Evolutionary conservation across 1,140 invertebrate genomes (phyloP), one percentile per base, ranked within the genome.

Genomic region (Zaprionus lachaisei): DNA sequence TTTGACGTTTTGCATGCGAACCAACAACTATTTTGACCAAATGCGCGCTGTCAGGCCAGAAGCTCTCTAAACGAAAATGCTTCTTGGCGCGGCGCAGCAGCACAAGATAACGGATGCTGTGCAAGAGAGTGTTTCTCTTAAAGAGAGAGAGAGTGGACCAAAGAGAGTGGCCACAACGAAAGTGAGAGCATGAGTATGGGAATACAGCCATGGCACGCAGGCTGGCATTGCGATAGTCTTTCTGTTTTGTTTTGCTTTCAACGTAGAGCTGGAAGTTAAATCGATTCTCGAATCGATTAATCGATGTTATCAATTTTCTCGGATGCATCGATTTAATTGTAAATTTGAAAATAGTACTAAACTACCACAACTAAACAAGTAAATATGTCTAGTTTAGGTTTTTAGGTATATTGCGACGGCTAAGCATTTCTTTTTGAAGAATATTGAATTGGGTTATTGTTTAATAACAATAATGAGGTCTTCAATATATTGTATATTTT

Each of bases 11-110:
- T 85, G 86, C 86, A 91, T 90, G 85, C 86, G 86, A 90, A 91
- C 85, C 85, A 90, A 90, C 85, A 90, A 90, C 85, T 90, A 90
- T 91, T 91, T 90, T 90, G 85, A 86, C 85, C 79, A 82, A 85
- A 79, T 91, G 77, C 85, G 79, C 86, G 86, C 71, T 82, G 79
- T 67, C 79, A 82, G 51, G 67, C 77, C 72, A 81, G 76, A 87
- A 85, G 84, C 84, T 87, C 85, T 82, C 85, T 76, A 89, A 76
- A 24, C 63, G 65, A 69, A 83, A 69, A 80, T 77, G 51, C 68
- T 80, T 55, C 62, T 74, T 57, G 70, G 55, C 65, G 74, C 74
- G 69, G 78, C 61, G 58, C 72, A 14, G 22, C 15, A 79, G 58
- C 79, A 47, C 58, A 64, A 78, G 60, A 69, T 74, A 76, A 72